These are phyloP conservation scores for Brachypalpus laphriformis DNA, from an alignment of 2,888 invertebrate genomes.

Conservation along the genomic window DNA sequence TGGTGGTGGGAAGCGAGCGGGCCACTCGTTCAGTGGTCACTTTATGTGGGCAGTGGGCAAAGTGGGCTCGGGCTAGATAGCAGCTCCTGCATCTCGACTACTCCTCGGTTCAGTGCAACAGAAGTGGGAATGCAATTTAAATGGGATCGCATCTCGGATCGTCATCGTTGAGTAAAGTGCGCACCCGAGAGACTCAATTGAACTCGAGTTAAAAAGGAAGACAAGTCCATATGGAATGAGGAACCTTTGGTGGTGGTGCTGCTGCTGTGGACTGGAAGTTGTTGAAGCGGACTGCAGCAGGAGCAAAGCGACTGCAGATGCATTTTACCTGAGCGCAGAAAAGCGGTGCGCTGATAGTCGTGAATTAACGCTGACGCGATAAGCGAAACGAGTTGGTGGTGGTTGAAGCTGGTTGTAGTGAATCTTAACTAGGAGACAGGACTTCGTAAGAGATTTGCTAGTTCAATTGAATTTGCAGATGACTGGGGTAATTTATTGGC, in stretches of 20 bases:
- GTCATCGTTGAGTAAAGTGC: conserved; percentile 71
- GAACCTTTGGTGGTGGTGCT: conserved; percentile 7
- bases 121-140: conserved; percentile 74
- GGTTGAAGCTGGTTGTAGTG: conserved; percentile 17
- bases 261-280: conserved; percentile 55
- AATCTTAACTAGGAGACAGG: conserved; percentile 55
- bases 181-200: conserved; percentile 43
- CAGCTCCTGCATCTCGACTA: conserved; percentile 52
- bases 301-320: conserved; percentile 63
- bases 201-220: conserved; percentile 14
- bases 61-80: conserved; percentile 61
- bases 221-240: conserved; percentile 19
- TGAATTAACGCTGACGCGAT: conserved; percentile 73
- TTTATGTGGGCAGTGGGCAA: conserved; percentile 60
- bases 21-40: conserved; percentile 38
- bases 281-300: conserved; percentile 64
- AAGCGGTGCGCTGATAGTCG: conserved; percentile 59
- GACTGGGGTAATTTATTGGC: conserved; percentile 62
- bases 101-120: conserved; percentile 54
- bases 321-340: conserved; percentile 50
- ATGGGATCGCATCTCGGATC: conserved; percentile 69
- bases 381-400: conserved; percentile 68
- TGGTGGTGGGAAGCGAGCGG: not conserved
- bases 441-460: not conserved
- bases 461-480: conserved; percentile 63